Conservation (phyloP, 2,888 invertebrate genomes). For the Criorhina ranunculi region DNA sequence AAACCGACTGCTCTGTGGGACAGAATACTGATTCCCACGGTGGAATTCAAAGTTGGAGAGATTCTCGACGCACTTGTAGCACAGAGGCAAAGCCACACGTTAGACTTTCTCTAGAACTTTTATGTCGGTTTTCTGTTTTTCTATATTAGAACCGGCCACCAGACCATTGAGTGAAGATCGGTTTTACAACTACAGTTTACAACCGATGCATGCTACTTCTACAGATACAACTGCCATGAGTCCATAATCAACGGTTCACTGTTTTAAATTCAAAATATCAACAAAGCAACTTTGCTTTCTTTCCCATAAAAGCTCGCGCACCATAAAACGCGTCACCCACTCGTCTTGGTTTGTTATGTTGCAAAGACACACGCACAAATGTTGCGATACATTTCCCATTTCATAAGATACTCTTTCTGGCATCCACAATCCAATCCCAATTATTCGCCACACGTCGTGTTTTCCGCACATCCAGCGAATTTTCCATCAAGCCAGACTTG, state of each 20-base stretch:
- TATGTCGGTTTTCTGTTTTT: too few relatives aligned
- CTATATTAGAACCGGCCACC: too few relatives aligned
- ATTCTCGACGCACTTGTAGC: too few relatives aligned
- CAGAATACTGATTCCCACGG: too few relatives aligned
- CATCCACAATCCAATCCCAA: neutral
- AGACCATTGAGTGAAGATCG: too few relatives aligned
- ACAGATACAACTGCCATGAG: too few relatives aligned
- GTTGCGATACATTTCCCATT: slow-evolving; percentile 9
- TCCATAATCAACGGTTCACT: neutral
- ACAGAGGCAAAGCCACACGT: too few relatives aligned
- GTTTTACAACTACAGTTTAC: too few relatives aligned
- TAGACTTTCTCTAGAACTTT: too few relatives aligned
- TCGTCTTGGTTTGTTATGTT: neutral
- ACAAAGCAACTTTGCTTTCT: slow-evolving; percentile 12
- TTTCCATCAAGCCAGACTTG: slow-evolving; percentile 5
- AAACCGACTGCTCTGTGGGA: too few relatives aligned
- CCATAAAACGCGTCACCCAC: neutral
- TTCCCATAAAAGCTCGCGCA: slow-evolving; percentile 16
- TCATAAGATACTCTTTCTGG: slow-evolving; percentile 1
- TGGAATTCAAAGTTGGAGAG: too few relatives aligned
- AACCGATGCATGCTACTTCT: too few relatives aligned
- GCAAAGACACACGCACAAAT: neutral
- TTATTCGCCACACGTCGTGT: slow-evolving; percentile 6
- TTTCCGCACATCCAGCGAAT: neutral
- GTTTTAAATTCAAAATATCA: slow-evolving; percentile 8